Base-by-base conservation (phyloP, 1,140 invertebrate species). In the Varroa destructor region DNA sequence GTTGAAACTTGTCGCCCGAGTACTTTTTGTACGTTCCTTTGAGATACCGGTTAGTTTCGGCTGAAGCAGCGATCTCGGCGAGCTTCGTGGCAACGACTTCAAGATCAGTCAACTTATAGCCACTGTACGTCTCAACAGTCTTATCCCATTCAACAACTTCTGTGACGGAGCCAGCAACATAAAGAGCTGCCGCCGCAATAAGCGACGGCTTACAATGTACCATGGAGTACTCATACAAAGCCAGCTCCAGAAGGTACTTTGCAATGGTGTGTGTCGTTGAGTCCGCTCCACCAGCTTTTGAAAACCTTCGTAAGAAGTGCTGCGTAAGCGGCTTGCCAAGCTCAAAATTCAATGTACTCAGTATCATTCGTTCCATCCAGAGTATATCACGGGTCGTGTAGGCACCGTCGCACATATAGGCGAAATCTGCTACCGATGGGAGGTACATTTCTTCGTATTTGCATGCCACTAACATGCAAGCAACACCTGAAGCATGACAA, bases 391-490 rank as follows among this genome's bases (percentile, higher is more conserved):
- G 76, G 75, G 86, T 88, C 0, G 84, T 85, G 77, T 91, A 97
- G 0, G 91, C 87, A 79, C 92, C 87, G 79, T 94, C 93, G 25
- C 91, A 90, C 56, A 97, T 90, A 77, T 89, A 94, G 6, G 92
- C 87, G 82, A 94, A 97, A 79, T 97, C 93, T 1, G 81, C 81
- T 43, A 96, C 84, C 71, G 91, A 88, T 1, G 93, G 92, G 4
- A 88, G 84, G 76, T 89, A 91, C 77, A 95, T 89, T 82, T 98
- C 95, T 81, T 97, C 94, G 77, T 93, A 97, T 79, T 97, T 98
- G 75, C 87, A 87, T 10, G 94, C 92, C 73, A 97, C 86, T 75
- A 93, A 88, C 84, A 97, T 86, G 0, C 90, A 87, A 1, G 92
- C 87, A 0, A 93, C 87, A 0, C 61, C 61, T 67, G 61, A 3